Evolutionary conservation across 2,797 vertebrate genomes (phyloP), one percentile per base, ranked within the genome.

Genomic region (Chlorospingus semifuscus): DNA sequence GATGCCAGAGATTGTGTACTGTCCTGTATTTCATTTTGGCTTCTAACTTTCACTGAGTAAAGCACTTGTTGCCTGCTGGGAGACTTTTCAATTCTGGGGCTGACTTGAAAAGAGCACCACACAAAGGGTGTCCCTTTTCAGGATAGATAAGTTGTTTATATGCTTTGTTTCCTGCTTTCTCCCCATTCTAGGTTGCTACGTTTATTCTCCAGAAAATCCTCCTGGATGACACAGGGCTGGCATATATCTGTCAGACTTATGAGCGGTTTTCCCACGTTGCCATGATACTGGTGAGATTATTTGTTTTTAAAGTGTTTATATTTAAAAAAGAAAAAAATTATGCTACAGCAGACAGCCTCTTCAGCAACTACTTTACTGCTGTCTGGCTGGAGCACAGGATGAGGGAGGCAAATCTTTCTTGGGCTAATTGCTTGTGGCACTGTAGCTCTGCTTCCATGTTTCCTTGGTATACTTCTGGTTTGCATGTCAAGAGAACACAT

Each of bases 191-290:
- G 99, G 99, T 99, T 98, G 99, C 99, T 89, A 99, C 99, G 0
- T 99, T 99, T 95, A 99, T 99, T 95, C 98, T 99, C 56, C 99
- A 99, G 98, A 99, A 99, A 98, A 99, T 99, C 76, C 98, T 99
- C 52, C 83, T 99, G 97, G 99, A 99, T 96, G 99, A 99, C 97
- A 99, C 99, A 56, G 99, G 99, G 21, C 97, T 99, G 96, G 99
- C 99, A 26, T 99, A 99, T 44, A 99, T 99, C 93, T 99, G 99
- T 95, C 99, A 99, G 98, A 99, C 99, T 2, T 99, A 99, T 0
- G 99, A 99, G 90, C 98, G 99, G 57, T 99, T 99, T 98, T 99
- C 99, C 80, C 99, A 99, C 11, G 99, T 99, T 83, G 99, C 99
- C 83, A 99, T 99, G 99, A 99, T 99, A 96, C 98, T 99, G 97